Evolutionary conservation across 2,888 invertebrate genomes (phyloP).

Genomic region (Pomacea canaliculata): DNA sequence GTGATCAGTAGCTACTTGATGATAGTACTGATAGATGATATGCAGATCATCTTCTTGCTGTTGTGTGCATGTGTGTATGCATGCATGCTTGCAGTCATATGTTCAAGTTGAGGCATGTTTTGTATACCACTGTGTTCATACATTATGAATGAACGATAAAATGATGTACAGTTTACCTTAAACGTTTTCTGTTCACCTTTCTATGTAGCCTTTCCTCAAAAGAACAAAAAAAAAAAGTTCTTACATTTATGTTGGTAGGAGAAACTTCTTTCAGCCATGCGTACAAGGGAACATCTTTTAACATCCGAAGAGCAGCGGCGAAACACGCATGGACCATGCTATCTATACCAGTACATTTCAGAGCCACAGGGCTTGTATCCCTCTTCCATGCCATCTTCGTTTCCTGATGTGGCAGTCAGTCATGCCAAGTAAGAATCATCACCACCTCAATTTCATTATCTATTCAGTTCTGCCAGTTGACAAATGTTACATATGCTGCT

Average conservation of each 20-base stretch:
- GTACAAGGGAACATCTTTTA: slow-evolving; percentile 82
- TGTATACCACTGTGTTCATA: no score
- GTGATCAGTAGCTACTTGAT: background rate
- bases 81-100: no score
- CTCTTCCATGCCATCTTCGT: slow-evolving; percentile 59
- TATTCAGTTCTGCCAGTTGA: no score
- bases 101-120: no score
- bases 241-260: slow-evolving; percentile 61
- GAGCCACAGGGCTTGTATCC: slow-evolving; percentile 73
- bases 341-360: slow-evolving; percentile 78
- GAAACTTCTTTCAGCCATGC: slow-evolving; percentile 84
- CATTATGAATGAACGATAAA: no score
- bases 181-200: no score
- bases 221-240: no score
- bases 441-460: background rate
- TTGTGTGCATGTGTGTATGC: no score
- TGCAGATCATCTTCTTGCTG: no score
- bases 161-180: no score
- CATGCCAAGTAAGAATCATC: slow-evolving; percentile 68
- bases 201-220: no score
- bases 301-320: slow-evolving; percentile 84
- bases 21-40: background rate
- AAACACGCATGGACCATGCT: slow-evolving; percentile 90
- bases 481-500: no score
- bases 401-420: slow-evolving; percentile 64